phyloP scores from a whole-genome alignment of 2,797 vertebrate genomes.

The Lindbergichthys nudifrons region DNA sequence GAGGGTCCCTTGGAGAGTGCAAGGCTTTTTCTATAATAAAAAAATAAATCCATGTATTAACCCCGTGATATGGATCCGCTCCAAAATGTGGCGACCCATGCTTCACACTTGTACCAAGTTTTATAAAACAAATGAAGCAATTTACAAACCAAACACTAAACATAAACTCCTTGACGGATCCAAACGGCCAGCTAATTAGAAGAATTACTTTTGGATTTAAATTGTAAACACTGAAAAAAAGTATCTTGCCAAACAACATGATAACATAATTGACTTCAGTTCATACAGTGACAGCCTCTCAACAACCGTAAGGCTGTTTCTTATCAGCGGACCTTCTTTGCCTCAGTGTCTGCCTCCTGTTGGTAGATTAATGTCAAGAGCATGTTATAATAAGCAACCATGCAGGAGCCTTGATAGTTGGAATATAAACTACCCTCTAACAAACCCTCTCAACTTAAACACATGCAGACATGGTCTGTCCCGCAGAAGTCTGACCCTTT shows the following conservation, averaged over 20 bases:
- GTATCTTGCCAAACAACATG: not conserved
- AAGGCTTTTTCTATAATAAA: too few species aligned
- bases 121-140: too few species aligned
- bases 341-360: not conserved
- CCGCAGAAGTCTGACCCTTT: constrained; percentile 25
- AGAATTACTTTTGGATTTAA: constrained; percentile 3
- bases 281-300: not conserved
- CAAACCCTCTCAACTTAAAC: not conserved
- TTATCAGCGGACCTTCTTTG: constrained; percentile 12
- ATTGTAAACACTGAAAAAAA: not conserved
- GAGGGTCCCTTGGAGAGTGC: too few species aligned
- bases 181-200: not conserved
- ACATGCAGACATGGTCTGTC: not conserved
- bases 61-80: too few species aligned
- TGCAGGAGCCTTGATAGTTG: not conserved
- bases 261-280: constrained; percentile 8
- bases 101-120: too few species aligned
- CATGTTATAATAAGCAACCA: constrained; percentile 6
- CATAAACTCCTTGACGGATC: not conserved
- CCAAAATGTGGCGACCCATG: too few species aligned
- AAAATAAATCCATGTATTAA: too few species aligned
- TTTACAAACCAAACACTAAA: too few species aligned
- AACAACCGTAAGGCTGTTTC: constrained; percentile 12
- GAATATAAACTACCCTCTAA: constrained; percentile 8
- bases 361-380: constrained; percentile 19